Evolutionary conservation across 2,888 invertebrate genomes (phyloP), one percentile per base, ranked within the genome.

Genomic region (Malachius bipustulatus): DNA sequence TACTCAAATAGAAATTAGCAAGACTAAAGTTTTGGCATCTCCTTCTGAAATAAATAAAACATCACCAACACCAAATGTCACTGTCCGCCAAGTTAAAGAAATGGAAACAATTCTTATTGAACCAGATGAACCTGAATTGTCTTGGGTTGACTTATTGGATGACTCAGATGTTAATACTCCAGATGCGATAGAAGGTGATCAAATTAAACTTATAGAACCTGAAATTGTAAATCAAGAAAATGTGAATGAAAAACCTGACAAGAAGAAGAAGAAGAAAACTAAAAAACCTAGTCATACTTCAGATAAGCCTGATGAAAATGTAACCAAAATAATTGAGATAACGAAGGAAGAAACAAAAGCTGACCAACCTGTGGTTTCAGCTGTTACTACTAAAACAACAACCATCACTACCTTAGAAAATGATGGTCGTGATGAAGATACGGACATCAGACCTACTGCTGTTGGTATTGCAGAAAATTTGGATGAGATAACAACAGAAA

Each of bases 231-330:
- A 13, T 3, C 27, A 32, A 34, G 24, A 63, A 45, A 60, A 55
- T 36, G n/a, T n/a, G n/a, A 60, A 59, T 43, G 47, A 47, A 4
- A 45, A 57, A 9, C n/a, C 16, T 30, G 14, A 10, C 11, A 6
- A 30, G 16, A 35, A 36, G 24, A 4, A 13, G 24, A 37, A 40
- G 14, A 40, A 41, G 32, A 32, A 32, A 14, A 32, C 36, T 3
- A 35, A 40, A 14, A 40, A 40, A 26, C n/a, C 31, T 12, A 40
- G n/a, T n/a, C n/a, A 32, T 26, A 14, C 15, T 16, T 9, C 24
- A 24, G 24, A 9, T 24, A 29, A 29, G 3, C 13, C 10, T 26
- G 27, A 33, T 4, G 6, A 4, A 28, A 30, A 4, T 4, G 19
- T 33, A 32, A 38, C 32, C 12, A n/a, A 30, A 13, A 30, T 14